phyloP scores from a whole-genome alignment of 1,140 invertebrate genomes.

The Tigriopus japonicus region DNA sequence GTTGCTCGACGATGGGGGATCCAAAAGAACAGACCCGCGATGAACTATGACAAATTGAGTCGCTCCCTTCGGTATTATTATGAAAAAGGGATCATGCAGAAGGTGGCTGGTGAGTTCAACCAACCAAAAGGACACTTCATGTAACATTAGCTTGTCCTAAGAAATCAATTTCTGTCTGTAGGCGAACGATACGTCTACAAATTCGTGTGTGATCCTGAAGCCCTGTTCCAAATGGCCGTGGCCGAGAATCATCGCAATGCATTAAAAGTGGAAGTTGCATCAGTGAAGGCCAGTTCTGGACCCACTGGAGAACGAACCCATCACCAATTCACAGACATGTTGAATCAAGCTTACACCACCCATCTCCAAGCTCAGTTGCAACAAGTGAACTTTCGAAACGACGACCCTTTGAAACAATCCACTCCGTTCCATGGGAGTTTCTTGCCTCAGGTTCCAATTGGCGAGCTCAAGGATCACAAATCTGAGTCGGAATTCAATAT shows the following conservation, averaged over 20 bases:
- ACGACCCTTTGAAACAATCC: too few relatives aligned
- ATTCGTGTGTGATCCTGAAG: conserved; percentile 84
- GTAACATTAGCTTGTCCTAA: neutral
- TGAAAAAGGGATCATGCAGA: conserved; percentile 96
- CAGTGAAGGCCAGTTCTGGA: neutral
- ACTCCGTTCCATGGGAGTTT: too few relatives aligned
- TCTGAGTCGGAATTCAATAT: too few relatives aligned
- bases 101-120: conserved; percentile 52
- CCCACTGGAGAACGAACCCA: neutral
- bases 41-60: conserved; percentile 93
- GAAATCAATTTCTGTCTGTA: conserved; percentile 20
- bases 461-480: too few relatives aligned
- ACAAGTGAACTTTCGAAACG: neutral
- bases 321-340: neutral
- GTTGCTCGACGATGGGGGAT: conserved; percentile 35
- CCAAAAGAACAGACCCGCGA: conserved; percentile 60
- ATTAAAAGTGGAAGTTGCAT: conserved; percentile 6
- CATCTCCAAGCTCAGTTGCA: neutral
- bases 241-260: conserved; percentile 19
- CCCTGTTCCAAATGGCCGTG: conserved; percentile 65
- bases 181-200: conserved; percentile 89
- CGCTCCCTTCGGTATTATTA: conserved; percentile 84
- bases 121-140: neutral
- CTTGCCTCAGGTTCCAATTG: too few relatives aligned
- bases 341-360: neutral